Evolutionary conservation across 2,888 invertebrate genomes (phyloP), one percentile per base, ranked within the genome.

Genomic region (Erebia aethiops): DNA sequence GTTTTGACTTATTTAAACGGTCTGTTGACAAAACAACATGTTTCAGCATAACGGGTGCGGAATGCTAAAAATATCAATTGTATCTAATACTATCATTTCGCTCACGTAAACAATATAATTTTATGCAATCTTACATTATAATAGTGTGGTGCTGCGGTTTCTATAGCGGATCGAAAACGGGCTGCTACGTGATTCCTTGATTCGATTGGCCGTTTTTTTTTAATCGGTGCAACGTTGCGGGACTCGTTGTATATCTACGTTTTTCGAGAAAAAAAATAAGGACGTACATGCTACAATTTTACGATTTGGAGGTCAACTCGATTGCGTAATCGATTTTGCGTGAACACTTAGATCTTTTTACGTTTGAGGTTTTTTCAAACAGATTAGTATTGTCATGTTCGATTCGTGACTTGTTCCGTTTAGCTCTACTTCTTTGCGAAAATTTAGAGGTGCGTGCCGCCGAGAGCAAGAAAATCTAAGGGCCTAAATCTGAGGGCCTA

Each of bases 141-240:
- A 83, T 84, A 80, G 82, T 88, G 90, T 89, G 90, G 90, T 82
- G 86, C 78, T 92, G 92, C 81, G 92, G 92, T 92, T 91, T 88
- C 86, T 86, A 87, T 85, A 87, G 81, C 80, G 80, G 75, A 80
- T 83, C 86, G 86, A 85, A 86, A 88, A 87, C 85, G 79, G 77
- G 78, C 75, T 77, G 78, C 86, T 88, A 91, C 91, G 91, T 91
- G 91, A 90, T 91, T 85, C 87, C 88, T 87, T 84, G 84, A 79
- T 78, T 80, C 74, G 80, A 81, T 84, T 51, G 58, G 51, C 57
- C 84, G 82, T 35, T 9, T 56, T 86, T 87, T 85, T 84, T 80
- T 81, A 21, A 61, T 52, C 51, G 14, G 67, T 67, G 77, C 75
- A 80, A 84, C 81, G 79, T 85, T 86, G 88, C 89, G 89, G 89